Conservation (phyloP, 23 tunicate species). For the Ascidia mentula region DNA sequence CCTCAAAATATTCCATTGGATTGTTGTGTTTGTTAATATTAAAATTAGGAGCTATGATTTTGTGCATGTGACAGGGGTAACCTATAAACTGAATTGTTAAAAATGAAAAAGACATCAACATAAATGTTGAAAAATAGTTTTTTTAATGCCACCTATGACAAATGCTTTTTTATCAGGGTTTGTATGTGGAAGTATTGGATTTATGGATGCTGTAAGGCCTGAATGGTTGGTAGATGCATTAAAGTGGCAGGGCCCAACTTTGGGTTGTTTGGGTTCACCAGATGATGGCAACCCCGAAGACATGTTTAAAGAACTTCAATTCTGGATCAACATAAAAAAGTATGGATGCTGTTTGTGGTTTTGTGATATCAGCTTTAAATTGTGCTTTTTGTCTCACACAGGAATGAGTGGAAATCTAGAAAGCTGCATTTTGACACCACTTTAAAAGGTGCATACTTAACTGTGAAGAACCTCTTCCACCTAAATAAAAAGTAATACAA, state of each 20-base stretch:
- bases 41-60: no score
- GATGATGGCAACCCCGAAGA: background rate
- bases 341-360: background rate
- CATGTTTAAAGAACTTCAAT: constrained; percentile 15
- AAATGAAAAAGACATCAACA: background rate
- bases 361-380: background rate
- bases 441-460: constrained; percentile 16
- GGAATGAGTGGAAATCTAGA: constrained; percentile 56
- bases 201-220: constrained; percentile 53
- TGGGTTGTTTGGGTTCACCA: constrained; percentile 53
- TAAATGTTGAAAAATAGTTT: no score
- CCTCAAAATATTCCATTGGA: background rate
- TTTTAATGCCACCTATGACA: no score
- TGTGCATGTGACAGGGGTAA: no score
- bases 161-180: constrained; percentile 20
- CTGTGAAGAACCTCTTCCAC: background rate
- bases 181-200: constrained; percentile 62
- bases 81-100: no score
- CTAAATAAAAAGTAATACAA: no score
- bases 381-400: constrained; percentile 2
- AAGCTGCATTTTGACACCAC: constrained; percentile 23
- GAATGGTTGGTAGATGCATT: constrained; percentile 37
- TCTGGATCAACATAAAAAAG: constrained; percentile 34
- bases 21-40: background rate
- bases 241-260: constrained; percentile 45